Evolutionary conservation across 2,888 invertebrate species (phyloP).

Genomic region (Calameuta filiformis): DNA sequence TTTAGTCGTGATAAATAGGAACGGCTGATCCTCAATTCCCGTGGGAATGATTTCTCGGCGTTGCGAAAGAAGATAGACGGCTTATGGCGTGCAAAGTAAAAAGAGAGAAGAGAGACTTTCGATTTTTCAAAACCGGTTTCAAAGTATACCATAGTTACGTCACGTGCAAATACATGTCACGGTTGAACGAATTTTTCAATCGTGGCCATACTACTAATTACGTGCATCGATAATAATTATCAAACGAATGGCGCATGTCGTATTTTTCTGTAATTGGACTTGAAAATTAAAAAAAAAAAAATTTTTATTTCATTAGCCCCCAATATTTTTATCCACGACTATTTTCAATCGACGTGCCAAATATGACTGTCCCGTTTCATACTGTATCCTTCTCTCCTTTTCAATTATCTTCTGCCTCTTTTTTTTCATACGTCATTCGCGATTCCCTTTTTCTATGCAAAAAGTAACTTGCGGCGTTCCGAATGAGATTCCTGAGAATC

Average conservation of each 20-base stretch:
- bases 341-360: not conserved
- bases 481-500: not conserved
- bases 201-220: not conserved
- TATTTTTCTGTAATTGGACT: not conserved
- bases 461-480: not conserved
- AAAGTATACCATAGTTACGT: not conserved
- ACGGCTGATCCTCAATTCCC: not conserved
- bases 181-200: not conserved
- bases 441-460: not conserved
- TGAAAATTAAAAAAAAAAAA: not conserved
- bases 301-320: not conserved
- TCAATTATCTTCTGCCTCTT: not conserved
- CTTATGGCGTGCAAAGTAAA: slow-evolving; percentile 6
- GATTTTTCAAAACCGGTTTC: slow-evolving; percentile 4
- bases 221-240: not conserved
- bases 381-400: not conserved
- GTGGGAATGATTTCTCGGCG: not conserved
- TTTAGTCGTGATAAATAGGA: not conserved
- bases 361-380: not conserved
- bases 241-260: not conserved
- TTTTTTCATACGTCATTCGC: not conserved
- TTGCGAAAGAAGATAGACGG: not conserved
- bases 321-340: not conserved
- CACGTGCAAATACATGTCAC: not conserved
- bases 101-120: slow-evolving; percentile 10